Percentiles rank a stretch among this genome's conserved stretches.
phyloP scores from a whole-genome alignment of 2,113 vertebrate genomes.

The Casuarius casuarius region DNA sequence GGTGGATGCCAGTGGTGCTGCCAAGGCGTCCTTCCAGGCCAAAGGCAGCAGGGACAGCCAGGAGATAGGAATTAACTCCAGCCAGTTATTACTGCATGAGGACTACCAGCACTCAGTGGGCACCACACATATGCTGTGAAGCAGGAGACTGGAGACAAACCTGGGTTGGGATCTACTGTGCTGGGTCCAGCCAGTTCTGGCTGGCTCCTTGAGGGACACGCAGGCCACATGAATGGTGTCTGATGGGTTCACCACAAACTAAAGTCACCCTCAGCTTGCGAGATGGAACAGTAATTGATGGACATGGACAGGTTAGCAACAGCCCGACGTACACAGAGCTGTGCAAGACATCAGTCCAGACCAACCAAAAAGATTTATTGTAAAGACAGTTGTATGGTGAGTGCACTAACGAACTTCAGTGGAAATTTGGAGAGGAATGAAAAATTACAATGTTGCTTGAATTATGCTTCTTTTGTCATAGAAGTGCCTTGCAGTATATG shows the following conservation, averaged over 20 bases:
- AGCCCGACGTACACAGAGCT: background rate
- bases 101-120: background rate
- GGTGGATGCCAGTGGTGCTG: background rate
- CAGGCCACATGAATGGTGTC: background rate
- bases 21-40: fast-evolving
- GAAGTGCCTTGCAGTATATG: background rate
- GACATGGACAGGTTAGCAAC: background rate
- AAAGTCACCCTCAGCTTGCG: background rate
- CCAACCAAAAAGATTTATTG: background rate
- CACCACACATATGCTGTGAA: background rate
- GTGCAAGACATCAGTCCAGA: background rate
- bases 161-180: background rate
- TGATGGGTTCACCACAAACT: background rate
- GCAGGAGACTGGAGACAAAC: background rate
- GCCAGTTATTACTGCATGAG: background rate
- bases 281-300: background rate
- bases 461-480: too few species aligned
- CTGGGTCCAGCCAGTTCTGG: background rate
- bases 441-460: background rate
- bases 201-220: background rate
- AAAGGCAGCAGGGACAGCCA: fast-evolving
- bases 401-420: background rate
- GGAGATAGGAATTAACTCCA: background rate
- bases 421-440: background rate
- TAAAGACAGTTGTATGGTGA: fast-evolving